Evolutionary conservation across 2,113 vertebrate genomes (phyloP), one percentile per base, ranked within the genome.

Genomic region (Phrynosoma blainvillii): DNA sequence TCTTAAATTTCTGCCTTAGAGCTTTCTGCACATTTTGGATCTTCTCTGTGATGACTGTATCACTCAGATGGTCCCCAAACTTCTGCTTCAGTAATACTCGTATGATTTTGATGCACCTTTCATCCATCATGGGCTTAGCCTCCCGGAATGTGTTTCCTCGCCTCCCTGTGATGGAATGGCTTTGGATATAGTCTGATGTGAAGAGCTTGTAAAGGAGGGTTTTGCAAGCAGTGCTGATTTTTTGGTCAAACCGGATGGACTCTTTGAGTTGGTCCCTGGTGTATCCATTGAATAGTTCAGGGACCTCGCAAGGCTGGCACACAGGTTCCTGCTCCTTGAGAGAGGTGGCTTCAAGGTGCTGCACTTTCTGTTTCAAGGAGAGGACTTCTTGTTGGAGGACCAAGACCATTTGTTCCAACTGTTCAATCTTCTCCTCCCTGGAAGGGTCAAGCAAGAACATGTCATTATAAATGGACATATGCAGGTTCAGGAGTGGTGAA

Each of bases 141-240:
- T 96, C 94, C 1, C 92, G 91, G 87, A 96, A 96, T 1, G 94
- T 95, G 0, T 95, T 94, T 16, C 95, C 95, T 32, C 93, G 93
- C 59, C 94, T 82, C 0, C 95, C 93, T 0, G 95, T 95, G 87
- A 96, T 95, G 90, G 95, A 96, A 65, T 95, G 95, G 88, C 94
- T 95, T 85, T 95, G 95, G 77, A 96, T 96, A 65, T 95, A 94
- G 86, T 95, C 94, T 0, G 94, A 94, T 0, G 94, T 95, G 94
- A 95, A 95, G 89, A 96, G 94, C 73, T 95, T 95, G 90, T 95
- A 93, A 54, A 95, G 95, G 14, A 95, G 87, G 0, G 94, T 95
- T 89, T 95, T 96, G 92, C 95, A 95, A n/a, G 94, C 95, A 0
- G 95, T 95, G 93, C 94, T 95, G 92, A 95, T 93, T 10, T 96